phyloP scores from a whole-genome alignment of 2,113 vertebrate species.

The Todiramphus chloris region DNA sequence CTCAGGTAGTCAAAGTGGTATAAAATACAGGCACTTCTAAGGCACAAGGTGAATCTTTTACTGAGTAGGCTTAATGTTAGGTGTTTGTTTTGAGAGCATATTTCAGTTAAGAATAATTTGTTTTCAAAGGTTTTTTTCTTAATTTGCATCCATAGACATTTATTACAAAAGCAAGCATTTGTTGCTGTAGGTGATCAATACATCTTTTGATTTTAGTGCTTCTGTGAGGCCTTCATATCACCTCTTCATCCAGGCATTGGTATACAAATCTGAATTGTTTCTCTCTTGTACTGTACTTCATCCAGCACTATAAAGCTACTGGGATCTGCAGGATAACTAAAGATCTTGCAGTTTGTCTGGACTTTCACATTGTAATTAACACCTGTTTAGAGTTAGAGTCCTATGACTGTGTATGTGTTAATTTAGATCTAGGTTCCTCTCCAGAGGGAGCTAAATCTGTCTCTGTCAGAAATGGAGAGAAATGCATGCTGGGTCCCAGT shows the following conservation, averaged over 20 bases:
- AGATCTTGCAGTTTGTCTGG: background rate
- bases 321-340: background rate
- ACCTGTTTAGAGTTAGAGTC: background rate
- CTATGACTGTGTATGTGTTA: background rate
- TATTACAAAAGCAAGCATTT: background rate
- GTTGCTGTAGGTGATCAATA: background rate
- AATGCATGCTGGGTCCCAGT: background rate
- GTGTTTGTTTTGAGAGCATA: fast-evolving
- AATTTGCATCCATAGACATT: background rate
- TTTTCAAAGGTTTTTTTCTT: background rate
- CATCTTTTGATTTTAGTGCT: background rate
- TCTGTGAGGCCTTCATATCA: background rate
- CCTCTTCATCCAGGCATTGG: background rate
- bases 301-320: background rate
- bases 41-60: background rate
- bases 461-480: background rate
- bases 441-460: background rate
- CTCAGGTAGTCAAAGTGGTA: background rate
- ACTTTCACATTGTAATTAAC: background rate
- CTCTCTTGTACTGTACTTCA: background rate
- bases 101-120: background rate
- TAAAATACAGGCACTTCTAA: background rate
- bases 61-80: background rate
- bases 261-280: background rate
- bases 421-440: background rate